Conservation (phyloP, 2,797 vertebrate species). For the Miichthys miiuy region DNA sequence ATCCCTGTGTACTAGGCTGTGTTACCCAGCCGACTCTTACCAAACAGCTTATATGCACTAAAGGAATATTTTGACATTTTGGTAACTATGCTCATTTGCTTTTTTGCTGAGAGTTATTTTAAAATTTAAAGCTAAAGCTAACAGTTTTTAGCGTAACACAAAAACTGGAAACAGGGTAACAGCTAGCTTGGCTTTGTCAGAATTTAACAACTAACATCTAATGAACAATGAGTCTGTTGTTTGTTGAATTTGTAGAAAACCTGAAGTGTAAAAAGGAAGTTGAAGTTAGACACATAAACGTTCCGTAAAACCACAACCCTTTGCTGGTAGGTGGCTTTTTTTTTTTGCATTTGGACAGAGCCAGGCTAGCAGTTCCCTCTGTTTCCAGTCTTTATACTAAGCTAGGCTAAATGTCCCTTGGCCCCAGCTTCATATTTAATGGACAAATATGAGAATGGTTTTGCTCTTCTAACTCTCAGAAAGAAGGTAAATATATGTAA, state of each 20-base stretch:
- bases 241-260: neutral
- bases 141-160: conserved; percentile 9
- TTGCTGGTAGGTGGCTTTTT: neutral
- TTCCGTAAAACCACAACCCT: neutral
- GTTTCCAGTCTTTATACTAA: conserved; percentile 4
- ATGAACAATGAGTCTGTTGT: neutral
- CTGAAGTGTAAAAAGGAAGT: neutral
- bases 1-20: neutral
- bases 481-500: neutral
- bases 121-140: neutral
- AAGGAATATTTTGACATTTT: conserved; percentile 22
- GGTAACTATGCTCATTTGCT: conserved; percentile 4
- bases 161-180: conserved; percentile 1
- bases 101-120: neutral
- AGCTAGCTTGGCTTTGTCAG: neutral
- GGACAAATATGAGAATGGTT: neutral
- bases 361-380: neutral
- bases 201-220: neutral
- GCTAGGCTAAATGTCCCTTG: conserved; percentile 5
- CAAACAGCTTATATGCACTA: conserved; percentile 23
- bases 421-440: neutral
- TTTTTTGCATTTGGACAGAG: neutral
- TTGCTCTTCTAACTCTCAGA: neutral
- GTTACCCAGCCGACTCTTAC: neutral
- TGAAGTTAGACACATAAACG: neutral